Evolutionary conservation across 2,888 invertebrate species (phyloP), one percentile per base, ranked within the genome.

Genomic region (Imbricaverruca yamaguchii): DNA sequence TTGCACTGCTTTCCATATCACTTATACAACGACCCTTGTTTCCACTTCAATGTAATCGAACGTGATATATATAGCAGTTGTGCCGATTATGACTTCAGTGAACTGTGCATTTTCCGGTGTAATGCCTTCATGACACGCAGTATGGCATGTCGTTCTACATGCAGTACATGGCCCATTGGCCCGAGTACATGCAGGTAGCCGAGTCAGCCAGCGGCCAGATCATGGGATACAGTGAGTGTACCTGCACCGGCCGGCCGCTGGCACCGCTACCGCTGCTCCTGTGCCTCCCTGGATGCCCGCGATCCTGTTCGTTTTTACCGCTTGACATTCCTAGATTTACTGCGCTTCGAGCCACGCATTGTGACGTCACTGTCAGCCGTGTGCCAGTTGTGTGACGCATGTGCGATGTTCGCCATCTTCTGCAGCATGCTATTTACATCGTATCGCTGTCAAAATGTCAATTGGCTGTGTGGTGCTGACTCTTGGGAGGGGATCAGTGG

Each of bases 91-190:
- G 18, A 13, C 7, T 8, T 18, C 8, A 18, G 61, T 63, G 18
- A 63, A 39, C 1, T 39, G 18, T 8, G 8, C 8, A 8, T 63
- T 63, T 21, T 8, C 13, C 18, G 61, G 13, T 18, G 21, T 63
- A 8, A 18, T 63, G 61, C 18, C 18, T 63, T 15, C 1, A 18
- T 18, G 61, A 61, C 9, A 12, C 15, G 8, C 74, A 74, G 74
- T 96, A 96, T 89, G 96, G 95, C 0, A 88, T 96, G 81, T 93
- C 94, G 12, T 99, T 99, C 89, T 99, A 99, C 86, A 94, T 98
- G 88, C 97, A 97, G 86, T 99, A 99, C 88, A 89, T 98, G 86
- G 96, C 97, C 15, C 96, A 97, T 86, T 98, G 98, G 98, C 98
- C 98, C 0, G 98, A 99, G 88, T 98, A 97, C 88, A 98, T 98